These are phyloP conservation scores for Dinothrombium tinctorium DNA, from an alignment of 1,140 invertebrate species.

Conservation along the genomic window DNA sequence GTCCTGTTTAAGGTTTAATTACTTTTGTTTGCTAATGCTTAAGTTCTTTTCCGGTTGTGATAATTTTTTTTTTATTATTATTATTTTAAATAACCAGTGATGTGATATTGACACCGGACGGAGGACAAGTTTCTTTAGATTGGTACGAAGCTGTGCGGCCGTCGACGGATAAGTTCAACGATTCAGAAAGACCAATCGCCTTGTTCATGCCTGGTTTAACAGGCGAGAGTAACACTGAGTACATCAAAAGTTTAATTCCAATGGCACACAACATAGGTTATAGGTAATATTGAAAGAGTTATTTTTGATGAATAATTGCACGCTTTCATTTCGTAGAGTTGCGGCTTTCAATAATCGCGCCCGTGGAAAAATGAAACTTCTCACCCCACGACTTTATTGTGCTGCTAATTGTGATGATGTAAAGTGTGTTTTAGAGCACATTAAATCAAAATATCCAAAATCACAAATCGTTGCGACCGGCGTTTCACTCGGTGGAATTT, in stretches of 20 bases:
- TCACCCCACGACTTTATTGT: slow-evolving; percentile 59
- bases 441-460: slow-evolving; percentile 33
- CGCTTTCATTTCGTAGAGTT: not conserved
- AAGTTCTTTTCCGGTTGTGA: not conserved
- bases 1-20: not conserved
- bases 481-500: slow-evolving; percentile 52
- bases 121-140: slow-evolving; percentile 60
- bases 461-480: slow-evolving; percentile 46
- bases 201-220: slow-evolving; percentile 53
- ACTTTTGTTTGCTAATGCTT: slow-evolving; percentile 3
- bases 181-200: slow-evolving; percentile 30
- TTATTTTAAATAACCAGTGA: not conserved
- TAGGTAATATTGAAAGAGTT: slow-evolving; percentile 18
- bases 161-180: slow-evolving; percentile 1
- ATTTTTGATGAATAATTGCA: not conserved
- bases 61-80: slow-evolving; percentile 1
- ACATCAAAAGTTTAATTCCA: slow-evolving; percentile 48
- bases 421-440: slow-evolving; percentile 42
- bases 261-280: slow-evolving; percentile 37
- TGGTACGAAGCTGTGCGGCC: slow-evolving; percentile 27
- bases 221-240: slow-evolving; percentile 50
- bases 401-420: slow-evolving; percentile 57
- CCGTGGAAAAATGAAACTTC: slow-evolving; percentile 14
- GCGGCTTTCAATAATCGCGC: slow-evolving; percentile 13
- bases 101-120: slow-evolving; percentile 29